Evolutionary conservation across 2,888 invertebrate genomes (phyloP).

Genomic region (Drosophila anomalipes): DNA sequence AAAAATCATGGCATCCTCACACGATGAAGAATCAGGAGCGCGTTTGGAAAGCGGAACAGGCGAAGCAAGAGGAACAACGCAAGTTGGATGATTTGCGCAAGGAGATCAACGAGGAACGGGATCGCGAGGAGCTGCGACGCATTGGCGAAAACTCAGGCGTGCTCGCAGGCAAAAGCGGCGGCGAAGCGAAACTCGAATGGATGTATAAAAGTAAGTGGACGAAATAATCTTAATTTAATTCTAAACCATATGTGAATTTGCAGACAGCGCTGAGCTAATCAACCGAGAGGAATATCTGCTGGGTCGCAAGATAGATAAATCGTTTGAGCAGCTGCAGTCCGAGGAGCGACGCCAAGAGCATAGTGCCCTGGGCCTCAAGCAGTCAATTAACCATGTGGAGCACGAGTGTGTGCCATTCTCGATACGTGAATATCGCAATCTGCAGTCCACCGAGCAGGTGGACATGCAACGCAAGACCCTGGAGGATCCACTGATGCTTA

Average conservation of each 20-base stretch:
- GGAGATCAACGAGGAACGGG: constrained; percentile 89
- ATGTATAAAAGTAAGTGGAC: constrained; percentile 90
- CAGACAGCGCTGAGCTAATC: constrained; percentile 81
- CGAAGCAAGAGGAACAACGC: constrained; percentile 89
- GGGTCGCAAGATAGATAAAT: constrained; percentile 91
- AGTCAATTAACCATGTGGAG: constrained; percentile 89
- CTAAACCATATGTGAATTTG: neutral
- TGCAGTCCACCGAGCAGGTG: constrained; percentile 89
- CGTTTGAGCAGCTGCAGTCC: constrained; percentile 89
- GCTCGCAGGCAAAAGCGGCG: constrained; percentile 85
- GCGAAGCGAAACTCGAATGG: constrained; percentile 90
- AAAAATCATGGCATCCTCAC: constrained; percentile 93
- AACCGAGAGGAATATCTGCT: constrained; percentile 95
- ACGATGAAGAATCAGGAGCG: constrained; percentile 91
- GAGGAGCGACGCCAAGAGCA: constrained; percentile 85
- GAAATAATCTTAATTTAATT: neutral
- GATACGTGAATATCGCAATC: constrained; percentile 86
- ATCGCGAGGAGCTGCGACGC: constrained; percentile 88
- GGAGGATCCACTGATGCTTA: constrained; percentile 96
- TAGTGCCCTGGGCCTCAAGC: constrained; percentile 82
- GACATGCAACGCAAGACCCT: constrained; percentile 95
- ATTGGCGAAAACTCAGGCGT: constrained; percentile 87
- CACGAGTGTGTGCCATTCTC: constrained; percentile 92
- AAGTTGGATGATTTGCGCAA: constrained; percentile 89
- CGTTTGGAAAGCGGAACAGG: constrained; percentile 92